Evolutionary conservation across 2,797 vertebrate species (phyloP).

Genomic region (Geotrypetes seraphini): DNA sequence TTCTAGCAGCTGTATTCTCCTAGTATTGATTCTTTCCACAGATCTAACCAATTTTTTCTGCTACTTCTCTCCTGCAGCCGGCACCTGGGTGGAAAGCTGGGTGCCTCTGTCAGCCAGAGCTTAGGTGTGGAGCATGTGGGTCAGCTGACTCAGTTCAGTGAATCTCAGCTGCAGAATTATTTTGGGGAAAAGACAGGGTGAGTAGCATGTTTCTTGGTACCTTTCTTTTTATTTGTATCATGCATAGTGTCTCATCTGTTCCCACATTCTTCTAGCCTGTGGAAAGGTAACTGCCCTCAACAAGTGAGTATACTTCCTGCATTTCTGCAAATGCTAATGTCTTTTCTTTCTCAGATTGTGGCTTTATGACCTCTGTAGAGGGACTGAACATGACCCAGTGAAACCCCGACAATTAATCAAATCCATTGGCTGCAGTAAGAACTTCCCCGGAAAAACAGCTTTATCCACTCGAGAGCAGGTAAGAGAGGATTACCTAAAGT

Average conservation of each 20-base stretch:
- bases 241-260: too few species aligned
- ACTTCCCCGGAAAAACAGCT: conserved; percentile 76
- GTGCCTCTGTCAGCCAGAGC: conserved; percentile 65
- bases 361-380: conserved; percentile 85
- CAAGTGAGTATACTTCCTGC: too few species aligned
- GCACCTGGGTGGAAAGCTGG: conserved; percentile 86
- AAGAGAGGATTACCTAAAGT: conserved; percentile 7
- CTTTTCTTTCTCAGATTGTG: conserved; percentile 65
- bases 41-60: background rate
- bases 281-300: too few species aligned
- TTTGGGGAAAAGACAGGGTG: conserved; percentile 94
- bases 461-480: conserved; percentile 77
- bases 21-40: background rate
- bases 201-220: conserved; percentile 5
- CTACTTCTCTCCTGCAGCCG: conserved; percentile 51
- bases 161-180: conserved; percentile 65
- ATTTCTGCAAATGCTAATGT: too few species aligned
- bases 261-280: too few species aligned
- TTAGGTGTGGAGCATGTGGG: conserved; percentile 79
- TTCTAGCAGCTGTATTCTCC: too few species aligned
- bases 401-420: conserved; percentile 83
- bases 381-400: conserved; percentile 88
- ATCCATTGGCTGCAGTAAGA: conserved; percentile 93
- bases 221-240: too few species aligned
- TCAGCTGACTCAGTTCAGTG: conserved; percentile 69